These are phyloP conservation scores for Aspidiotus rigidus DNA, from an alignment of 2,888 invertebrate genomes.

Conservation along the genomic window DNA sequence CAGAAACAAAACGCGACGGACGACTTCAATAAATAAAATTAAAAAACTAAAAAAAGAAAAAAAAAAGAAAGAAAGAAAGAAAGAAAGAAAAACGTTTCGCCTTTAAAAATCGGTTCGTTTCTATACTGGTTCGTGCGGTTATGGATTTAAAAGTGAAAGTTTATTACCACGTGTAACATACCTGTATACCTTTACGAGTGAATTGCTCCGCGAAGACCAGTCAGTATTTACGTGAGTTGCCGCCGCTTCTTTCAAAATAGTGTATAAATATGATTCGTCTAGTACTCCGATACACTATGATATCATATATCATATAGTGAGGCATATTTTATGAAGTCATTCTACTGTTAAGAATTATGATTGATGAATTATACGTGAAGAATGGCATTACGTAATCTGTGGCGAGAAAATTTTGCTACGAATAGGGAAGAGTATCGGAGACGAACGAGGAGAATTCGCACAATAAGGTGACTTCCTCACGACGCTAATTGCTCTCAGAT, in stretches of 20 bases:
- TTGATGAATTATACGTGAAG: not conserved
- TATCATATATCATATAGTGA: slow-evolving; percentile 4
- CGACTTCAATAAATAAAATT: no score
- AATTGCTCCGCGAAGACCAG: slow-evolving; percentile 12
- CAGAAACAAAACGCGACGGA: no score
- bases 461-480: no score
- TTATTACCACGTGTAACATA: slow-evolving; percentile 32
- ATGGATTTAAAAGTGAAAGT: slow-evolving; percentile 34
- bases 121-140: slow-evolving; percentile 33
- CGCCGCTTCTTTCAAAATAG: slow-evolving; percentile 27
- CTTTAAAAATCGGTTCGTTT: slow-evolving; percentile 26
- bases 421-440: no score
- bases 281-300: slow-evolving; percentile 16
- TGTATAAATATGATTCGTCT: not conserved
- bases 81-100: not conserved
- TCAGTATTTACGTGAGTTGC: slow-evolving; percentile 32
- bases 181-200: slow-evolving; percentile 1
- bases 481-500: no score
- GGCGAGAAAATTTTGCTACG: slow-evolving; percentile 5
- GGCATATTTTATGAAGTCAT: no score
- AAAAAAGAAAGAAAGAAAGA: no score
- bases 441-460: no score
- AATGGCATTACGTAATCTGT: slow-evolving; percentile 13
- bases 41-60: no score
- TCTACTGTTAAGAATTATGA: no score